These are phyloP conservation scores for Pipa parva DNA, from an alignment of 2,113 vertebrate genomes.

Conservation along the genomic window DNA sequence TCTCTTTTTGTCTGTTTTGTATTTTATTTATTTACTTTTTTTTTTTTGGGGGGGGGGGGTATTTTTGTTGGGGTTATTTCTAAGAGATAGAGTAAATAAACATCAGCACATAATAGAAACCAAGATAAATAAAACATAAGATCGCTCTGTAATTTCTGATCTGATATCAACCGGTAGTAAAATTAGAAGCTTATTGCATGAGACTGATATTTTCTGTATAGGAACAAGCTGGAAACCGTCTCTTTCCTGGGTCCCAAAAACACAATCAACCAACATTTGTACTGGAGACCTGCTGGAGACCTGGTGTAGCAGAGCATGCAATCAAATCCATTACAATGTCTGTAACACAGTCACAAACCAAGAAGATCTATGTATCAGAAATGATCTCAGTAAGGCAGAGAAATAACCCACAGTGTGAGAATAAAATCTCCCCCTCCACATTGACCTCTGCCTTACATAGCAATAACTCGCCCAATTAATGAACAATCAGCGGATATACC, in stretches of 20 bases:
- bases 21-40: not conserved
- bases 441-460: constrained; percentile 84
- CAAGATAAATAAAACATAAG: not conserved
- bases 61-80: not conserved
- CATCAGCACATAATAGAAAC: not conserved
- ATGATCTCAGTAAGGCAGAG: constrained; percentile 23
- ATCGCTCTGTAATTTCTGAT: not conserved
- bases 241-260: no score
- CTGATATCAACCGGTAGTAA: not conserved
- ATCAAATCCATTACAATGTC: no score
- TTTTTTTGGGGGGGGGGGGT: no score
- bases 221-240: no score
- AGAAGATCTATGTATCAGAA: constrained; percentile 42
- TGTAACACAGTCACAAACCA: not conserved
- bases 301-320: no score
- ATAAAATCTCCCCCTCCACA: constrained; percentile 52
- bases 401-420: not conserved
- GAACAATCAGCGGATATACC: constrained; percentile 99
- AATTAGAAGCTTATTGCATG: no score
- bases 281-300: no score
- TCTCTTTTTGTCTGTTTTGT: constrained; percentile 20
- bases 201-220: no score
- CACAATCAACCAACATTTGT: no score
- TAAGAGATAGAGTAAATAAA: not conserved
- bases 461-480: constrained; percentile 90